Evolutionary conservation across 1,140 invertebrate species (phyloP).

Genomic region (Anastrepha obliqua): DNA sequence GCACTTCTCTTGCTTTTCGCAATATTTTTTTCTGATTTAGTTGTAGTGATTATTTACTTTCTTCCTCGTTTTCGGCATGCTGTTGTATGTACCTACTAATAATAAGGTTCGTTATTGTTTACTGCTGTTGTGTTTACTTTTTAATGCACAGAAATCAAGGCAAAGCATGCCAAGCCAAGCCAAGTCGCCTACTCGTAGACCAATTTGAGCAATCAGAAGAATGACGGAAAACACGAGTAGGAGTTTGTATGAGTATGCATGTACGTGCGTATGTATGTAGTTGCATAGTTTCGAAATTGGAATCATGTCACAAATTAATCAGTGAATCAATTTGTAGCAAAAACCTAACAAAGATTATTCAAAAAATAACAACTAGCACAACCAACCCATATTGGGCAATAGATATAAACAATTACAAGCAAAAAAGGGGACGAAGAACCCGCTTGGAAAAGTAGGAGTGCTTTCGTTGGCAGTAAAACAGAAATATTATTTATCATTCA

Average conservation of each 20-base stretch:
- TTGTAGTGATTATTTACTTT: neutral
- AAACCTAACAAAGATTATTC: slow-evolving; percentile 17
- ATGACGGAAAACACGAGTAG: neutral
- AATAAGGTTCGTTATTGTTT: neutral
- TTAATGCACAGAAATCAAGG: neutral
- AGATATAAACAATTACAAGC: slow-evolving; percentile 17
- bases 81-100: slow-evolving; percentile 19
- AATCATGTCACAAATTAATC: slow-evolving; percentile 53
- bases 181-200: neutral
- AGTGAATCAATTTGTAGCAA: slow-evolving; percentile 43
- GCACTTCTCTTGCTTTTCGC: neutral
- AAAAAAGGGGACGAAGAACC: neutral
- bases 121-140: neutral
- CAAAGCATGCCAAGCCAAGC: slow-evolving; percentile 7
- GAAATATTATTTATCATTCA: too few species aligned
- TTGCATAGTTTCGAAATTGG: neutral
- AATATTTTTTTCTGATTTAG: too few species aligned
- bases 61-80: neutral
- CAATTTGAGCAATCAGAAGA: neutral
- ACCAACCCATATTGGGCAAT: neutral
- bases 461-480: neutral
- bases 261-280: neutral
- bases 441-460: too few species aligned
- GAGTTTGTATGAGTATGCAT: neutral
- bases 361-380: neutral